Conservation (phyloP, 2,797 vertebrate genomes). For the Setipinna tenuifilis region DNA sequence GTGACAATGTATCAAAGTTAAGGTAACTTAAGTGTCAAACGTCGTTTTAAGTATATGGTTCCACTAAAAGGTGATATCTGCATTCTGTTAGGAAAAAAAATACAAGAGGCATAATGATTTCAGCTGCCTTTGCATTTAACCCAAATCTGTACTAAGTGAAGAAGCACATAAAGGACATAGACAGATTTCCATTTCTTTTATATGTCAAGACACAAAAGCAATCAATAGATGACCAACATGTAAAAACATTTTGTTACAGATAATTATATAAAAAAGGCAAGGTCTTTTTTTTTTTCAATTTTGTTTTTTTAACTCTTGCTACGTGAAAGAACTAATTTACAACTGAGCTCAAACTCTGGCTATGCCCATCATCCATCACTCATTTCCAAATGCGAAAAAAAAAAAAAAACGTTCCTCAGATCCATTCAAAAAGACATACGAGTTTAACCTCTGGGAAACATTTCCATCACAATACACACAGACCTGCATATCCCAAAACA, state of each 20-base stretch:
- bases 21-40: too few species aligned
- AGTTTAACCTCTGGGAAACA: conserved; percentile 33
- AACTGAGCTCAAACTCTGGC: conserved; percentile 60
- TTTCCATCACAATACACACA: conserved; percentile 43
- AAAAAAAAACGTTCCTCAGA: conserved; percentile 43
- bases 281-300: conserved; percentile 44
- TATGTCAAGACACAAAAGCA: conserved; percentile 68
- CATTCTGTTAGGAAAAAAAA: not conserved
- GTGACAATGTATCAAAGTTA: too few species aligned
- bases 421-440: conserved; percentile 45
- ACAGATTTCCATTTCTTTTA: conserved; percentile 65
- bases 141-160: not conserved
- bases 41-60: too few species aligned
- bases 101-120: conserved; percentile 19
- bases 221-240: conserved; percentile 67
- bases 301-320: conserved; percentile 55
- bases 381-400: conserved; percentile 45
- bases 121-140: not conserved
- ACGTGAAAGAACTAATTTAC: conserved; percentile 70
- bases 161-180: conserved; percentile 21
- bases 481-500: conserved; percentile 47
- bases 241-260: conserved; percentile 66
- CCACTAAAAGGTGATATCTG: too few species aligned
- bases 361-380: conserved; percentile 51
- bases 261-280: conserved; percentile 69